Evolutionary conservation across 2,113 vertebrate genomes (phyloP).

Genomic region (Chlorodrepanis virens): DNA sequence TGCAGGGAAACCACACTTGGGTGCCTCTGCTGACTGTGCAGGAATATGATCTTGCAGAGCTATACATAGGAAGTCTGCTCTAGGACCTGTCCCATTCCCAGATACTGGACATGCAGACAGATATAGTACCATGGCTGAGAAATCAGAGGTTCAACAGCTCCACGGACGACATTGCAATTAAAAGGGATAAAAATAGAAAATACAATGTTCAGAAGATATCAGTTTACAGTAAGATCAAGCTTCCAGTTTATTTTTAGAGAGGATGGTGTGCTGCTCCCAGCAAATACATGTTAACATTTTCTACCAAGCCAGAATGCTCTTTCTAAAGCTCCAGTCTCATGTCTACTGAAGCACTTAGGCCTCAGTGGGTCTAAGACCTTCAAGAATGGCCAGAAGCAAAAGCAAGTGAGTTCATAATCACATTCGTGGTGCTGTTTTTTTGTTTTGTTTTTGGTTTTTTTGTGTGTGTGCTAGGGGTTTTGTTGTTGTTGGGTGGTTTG

Average conservation of each 20-base stretch:
- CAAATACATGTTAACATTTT: background rate
- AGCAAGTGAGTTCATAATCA: background rate
- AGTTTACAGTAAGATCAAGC: background rate
- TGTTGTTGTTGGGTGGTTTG: background rate
- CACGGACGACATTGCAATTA: accelerated
- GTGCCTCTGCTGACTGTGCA: background rate
- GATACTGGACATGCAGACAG: background rate
- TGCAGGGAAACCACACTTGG: background rate
- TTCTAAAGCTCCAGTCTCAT: background rate
- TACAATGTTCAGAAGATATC: accelerated
- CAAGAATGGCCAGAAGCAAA: accelerated
- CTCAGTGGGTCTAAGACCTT: background rate
- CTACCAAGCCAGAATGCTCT: background rate
- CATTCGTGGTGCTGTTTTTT: background rate
- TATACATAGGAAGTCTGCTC: background rate
- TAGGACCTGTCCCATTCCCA: background rate
- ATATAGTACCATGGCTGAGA: background rate
- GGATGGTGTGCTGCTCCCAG: background rate
- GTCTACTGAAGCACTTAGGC: background rate
- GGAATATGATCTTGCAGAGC: background rate
- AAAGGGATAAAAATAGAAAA: background rate
- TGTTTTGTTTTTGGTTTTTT: background rate
- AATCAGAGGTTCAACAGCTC: background rate
- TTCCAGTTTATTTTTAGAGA: background rate
- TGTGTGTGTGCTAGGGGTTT: background rate